Base-by-base conservation (phyloP, 2,797 vertebrate species). In the Muscicapa comitata region DNA sequence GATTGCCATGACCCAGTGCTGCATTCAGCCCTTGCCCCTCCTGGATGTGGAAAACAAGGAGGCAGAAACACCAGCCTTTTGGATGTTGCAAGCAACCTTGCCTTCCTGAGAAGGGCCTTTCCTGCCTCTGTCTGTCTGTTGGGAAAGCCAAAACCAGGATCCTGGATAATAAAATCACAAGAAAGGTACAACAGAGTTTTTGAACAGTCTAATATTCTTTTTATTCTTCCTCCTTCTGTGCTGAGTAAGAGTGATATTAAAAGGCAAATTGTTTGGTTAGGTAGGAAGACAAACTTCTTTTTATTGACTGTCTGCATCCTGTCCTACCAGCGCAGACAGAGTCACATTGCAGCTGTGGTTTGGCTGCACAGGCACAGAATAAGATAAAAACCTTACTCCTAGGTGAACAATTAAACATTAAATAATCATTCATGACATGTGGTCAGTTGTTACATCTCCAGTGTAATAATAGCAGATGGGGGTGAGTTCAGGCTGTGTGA, bases 331-430 rank as follows among this genome's bases (percentile, higher is more conserved):
- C 0, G 1, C 79, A 66, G 63, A 88, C 77, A 72, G 73, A 87
- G 83, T 93, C 80, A 51, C 53, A 6, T 50, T 91, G 86, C 77
- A 75, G 90, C 82, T 75, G 73, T 91, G 76, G 59, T 90, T 94
- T 94, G 84, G 73, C 81, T 85, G 61, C 43, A 19, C 53, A 73
- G 35, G 47, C 82, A 53, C 53, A 67, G 79, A 68, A 20, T 37
- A 42, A 90, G 53, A 88, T 82, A 48, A 88, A 96, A 93, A 61
- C 1, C 0, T 93, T 79, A 58, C 65, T 67, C 54, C 72, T 79
- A 72, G 78, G 65, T 89, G 88, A 87, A 66, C 59, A 89, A 61
- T 79, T 78, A 87, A 84, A 17, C 62, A 29, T 50, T 73, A 78
- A 91, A 67, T 75, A 75, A 58, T 76, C 48, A 28, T 67, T 84